Evolutionary conservation across 2,888 invertebrate genomes (phyloP), one percentile per base, ranked within the genome.

Genomic region (Disparrhopalites patrizii): DNA sequence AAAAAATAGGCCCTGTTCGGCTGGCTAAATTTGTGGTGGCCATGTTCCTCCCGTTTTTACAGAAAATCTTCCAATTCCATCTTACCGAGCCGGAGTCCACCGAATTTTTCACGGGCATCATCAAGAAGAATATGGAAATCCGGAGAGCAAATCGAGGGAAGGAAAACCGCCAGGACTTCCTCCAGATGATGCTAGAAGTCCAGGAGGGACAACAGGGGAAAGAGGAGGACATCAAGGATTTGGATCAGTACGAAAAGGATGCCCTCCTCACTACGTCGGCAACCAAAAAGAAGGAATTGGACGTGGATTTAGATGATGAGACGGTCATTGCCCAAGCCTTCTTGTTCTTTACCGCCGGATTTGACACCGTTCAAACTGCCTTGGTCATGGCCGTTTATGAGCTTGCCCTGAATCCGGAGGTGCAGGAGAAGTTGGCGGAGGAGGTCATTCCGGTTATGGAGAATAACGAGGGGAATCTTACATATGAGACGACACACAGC

Each of bases 111-210:
- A 28, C 23, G 3, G 8, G 5, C 1, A 23, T 56, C 3, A 31
- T 56, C 25, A 10, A 47, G 25, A 2, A 43, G 10, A 56, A 57
- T 47, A 64, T 64, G 23, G 3, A 56, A 31, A 27, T 47, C 10
- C 5, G 64, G 13, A 40, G 27, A n/a, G 30, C 47, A 15, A 51
- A 23, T n/a, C 23, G 27, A 1, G 50, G 60, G 3, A 20, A 20
- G 27, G 47, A 30, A 1, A 61, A 51, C n/a, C 33, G 61, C n/a
- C 25, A 61, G 2, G 61, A 61, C 38, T 61, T 64, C 80, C 83
- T 73, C 79, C 77, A 1, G 76, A 40, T 64, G 23, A 18, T 64
- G 27, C 10, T 64, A 2, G 64, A 64, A 33, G 64, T 57, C n/a
- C 64, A 64, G 27, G 27, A 33, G 3, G 64, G 64, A 15, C 40